Evolutionary conservation across 2,797 vertebrate genomes (phyloP).

Genomic region (Astyanax mexicanus): DNA sequence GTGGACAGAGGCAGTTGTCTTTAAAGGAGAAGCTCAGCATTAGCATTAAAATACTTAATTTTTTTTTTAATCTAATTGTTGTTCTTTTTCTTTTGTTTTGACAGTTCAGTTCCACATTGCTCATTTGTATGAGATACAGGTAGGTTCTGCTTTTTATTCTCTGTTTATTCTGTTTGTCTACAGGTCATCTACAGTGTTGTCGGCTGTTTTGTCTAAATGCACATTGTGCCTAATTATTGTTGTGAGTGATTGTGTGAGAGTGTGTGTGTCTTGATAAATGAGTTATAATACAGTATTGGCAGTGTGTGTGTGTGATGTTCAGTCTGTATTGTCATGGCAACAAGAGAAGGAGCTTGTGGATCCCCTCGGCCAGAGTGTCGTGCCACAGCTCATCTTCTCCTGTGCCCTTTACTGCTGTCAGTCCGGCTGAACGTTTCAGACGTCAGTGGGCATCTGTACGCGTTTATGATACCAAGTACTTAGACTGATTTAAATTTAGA

Average conservation of each 20-base stretch:
- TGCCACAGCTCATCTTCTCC: not conserved
- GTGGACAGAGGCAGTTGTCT: conserved; percentile 8
- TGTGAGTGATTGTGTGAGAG: too few relatives aligned
- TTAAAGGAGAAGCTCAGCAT: not conserved
- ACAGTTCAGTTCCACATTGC: conserved; percentile 99
- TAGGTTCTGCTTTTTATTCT: conserved; percentile 73
- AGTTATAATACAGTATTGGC: not conserved
- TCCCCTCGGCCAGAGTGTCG: not conserved
- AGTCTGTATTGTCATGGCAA: conserved; percentile 35
- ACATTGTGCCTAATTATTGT: not conserved
- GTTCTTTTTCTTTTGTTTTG: conserved; percentile 42
- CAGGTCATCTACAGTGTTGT: not conserved
- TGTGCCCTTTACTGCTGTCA: not conserved
- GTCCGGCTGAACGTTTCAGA: too few relatives aligned
- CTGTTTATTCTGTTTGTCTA: not conserved
- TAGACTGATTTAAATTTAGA: too few relatives aligned
- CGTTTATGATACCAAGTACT: too few relatives aligned
- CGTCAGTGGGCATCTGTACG: too few relatives aligned
- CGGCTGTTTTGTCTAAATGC: not conserved
- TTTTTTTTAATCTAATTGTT: not conserved
- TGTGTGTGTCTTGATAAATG: too few relatives aligned
- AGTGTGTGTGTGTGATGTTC: not conserved
- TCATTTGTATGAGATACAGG: conserved; percentile 99
- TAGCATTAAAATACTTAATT: not conserved
- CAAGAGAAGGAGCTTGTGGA: not conserved